Evolutionary conservation across 2,888 invertebrate species (phyloP), one percentile per base, ranked within the genome.

Genomic region (Synanthedon formicaeformis): DNA sequence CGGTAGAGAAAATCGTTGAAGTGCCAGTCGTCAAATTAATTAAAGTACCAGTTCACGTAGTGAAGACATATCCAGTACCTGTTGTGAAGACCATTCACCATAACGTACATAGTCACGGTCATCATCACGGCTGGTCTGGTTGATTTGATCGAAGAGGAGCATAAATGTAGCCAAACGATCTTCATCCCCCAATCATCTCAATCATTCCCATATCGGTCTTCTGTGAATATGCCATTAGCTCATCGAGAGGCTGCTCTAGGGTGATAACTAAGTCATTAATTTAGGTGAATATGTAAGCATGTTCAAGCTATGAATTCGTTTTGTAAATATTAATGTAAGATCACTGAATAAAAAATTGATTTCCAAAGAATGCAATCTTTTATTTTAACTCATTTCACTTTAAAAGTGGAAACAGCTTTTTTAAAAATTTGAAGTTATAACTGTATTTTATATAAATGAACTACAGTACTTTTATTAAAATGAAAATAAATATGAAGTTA

Each of bases 221-320:
- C 71, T 85, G 84, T 87, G 84, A 79, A 83, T 85, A 84, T 65
- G 66, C 72, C 66, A 72, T 53, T 71, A 76, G 85, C 84, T 86
- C 85, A 85, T 85, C 84, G 74, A 71, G 83, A 82, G 86, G 84
- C 87, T 86, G 85, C 82, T 68, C 73, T 86, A 82, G 83, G 86
- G 84, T 86, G 85, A 75, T 82, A 82, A 84, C 86, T 87, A 86
- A 87, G 87, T 87, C 87, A 86, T 86, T 85, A 85, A 77, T 76
- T 75, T 82, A 82, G 71, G 75, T 68, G 67, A 73, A 73, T 65
- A 66, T 73, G 13, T 50, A 50, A 66, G 63, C 64, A 66, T 73
- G 61, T 73, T 71, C 64, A 64, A 58, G 57, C 55, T 65, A 61
- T 63, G 58, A 62, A 63, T 69, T 74, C 62, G 71, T 78, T 76